Evolutionary conservation across 2,888 invertebrate genomes (phyloP).

Genomic region (Erebia palarica): DNA sequence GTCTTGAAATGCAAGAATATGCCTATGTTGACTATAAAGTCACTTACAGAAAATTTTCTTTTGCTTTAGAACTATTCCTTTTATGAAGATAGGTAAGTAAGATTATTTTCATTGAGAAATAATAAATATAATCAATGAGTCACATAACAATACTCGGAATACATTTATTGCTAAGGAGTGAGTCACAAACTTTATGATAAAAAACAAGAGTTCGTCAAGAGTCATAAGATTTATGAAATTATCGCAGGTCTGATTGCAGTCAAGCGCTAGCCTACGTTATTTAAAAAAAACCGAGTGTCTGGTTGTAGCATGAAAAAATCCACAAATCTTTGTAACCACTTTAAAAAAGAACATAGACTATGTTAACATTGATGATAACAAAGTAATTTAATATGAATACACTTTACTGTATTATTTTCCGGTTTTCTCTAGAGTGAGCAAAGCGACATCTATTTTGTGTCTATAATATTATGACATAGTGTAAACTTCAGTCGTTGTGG

Average conservation of each 20-base stretch:
- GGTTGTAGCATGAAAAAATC: too few species aligned
- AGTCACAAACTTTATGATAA: not conserved
- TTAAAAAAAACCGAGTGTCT: too few species aligned
- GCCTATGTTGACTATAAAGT: too few species aligned
- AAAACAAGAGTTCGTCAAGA: not conserved
- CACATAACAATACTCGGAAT: conserved; percentile 29
- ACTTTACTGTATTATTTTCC: not conserved
- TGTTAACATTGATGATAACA: not conserved
- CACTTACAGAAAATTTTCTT: too few species aligned
- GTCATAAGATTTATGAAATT: not conserved
- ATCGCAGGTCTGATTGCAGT: too few species aligned
- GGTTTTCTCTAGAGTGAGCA: not conserved
- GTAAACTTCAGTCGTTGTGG: not conserved
- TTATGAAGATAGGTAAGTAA: not conserved
- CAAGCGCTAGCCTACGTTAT: too few species aligned
- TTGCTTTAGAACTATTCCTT: too few species aligned
- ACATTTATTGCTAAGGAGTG: conserved; percentile 9
- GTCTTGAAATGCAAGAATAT: not conserved
- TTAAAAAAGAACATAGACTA: not conserved
- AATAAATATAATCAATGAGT: conserved; percentile 15
- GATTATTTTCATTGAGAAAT: not conserved
- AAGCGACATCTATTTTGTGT: conserved; percentile 1
- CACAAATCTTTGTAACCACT: not conserved
- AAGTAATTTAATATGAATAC: not conserved
- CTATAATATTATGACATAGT: not conserved